Conservation (phyloP, 2,797 vertebrate genomes). For the Dendrocincla fuliginosa region DNA sequence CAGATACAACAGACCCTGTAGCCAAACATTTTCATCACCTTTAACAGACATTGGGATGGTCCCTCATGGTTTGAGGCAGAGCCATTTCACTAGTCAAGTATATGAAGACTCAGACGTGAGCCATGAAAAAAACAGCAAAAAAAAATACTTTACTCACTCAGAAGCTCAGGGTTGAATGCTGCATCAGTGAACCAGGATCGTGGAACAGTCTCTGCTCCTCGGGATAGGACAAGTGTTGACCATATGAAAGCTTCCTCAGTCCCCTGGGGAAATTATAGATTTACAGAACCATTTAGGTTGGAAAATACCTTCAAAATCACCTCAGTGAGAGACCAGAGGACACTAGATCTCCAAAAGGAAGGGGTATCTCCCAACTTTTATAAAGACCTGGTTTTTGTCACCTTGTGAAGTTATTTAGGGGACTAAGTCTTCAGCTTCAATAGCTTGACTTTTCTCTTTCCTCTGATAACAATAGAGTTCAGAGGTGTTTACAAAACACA, state of each 20-base stretch:
- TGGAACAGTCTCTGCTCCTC: background rate
- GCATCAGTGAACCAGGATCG: background rate
- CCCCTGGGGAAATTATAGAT: background rate
- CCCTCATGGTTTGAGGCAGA: background rate
- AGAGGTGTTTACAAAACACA: background rate
- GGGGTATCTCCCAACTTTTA: fast-evolving
- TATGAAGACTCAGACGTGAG: background rate
- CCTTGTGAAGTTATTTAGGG: background rate
- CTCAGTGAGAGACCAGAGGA: background rate
- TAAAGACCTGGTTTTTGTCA: background rate
- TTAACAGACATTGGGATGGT: background rate
- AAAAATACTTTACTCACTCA: background rate
- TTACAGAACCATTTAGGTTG: background rate
- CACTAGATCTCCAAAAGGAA: background rate
- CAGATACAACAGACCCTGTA: background rate
- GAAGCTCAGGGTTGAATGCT: background rate
- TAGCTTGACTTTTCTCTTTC: background rate
- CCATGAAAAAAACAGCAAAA: background rate
- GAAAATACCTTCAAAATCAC: background rate
- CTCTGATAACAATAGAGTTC: background rate
- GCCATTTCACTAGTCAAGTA: background rate
- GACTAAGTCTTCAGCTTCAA: background rate
- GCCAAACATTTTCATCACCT: background rate
- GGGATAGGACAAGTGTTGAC: fast-evolving
- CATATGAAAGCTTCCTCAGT: fast-evolving